phyloP scores from a whole-genome alignment of 2,113 vertebrate species.

The Cervus canadensis region DNA sequence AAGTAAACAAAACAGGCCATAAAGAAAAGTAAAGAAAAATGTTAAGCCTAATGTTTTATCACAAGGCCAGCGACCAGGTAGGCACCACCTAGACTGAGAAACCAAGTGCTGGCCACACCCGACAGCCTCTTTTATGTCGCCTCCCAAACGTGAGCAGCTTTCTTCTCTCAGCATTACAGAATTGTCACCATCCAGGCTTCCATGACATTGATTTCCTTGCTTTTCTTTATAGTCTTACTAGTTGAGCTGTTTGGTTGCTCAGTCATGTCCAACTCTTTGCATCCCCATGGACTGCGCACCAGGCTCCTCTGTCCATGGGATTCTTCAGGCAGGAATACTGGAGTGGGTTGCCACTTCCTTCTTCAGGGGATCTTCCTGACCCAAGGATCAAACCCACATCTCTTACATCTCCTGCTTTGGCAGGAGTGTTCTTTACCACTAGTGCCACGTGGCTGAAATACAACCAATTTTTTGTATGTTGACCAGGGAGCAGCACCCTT shows the following conservation, averaged over 20 bases:
- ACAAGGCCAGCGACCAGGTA: background rate
- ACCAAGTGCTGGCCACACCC: background rate
- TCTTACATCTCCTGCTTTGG: background rate
- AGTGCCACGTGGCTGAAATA: background rate
- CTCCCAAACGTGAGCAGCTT: background rate
- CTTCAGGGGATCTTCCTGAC: background rate
- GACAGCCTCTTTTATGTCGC: background rate
- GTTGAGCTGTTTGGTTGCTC: background rate
- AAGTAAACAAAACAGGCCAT: background rate
- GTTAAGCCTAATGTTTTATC: background rate
- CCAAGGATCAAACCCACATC: background rate
- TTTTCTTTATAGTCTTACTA: background rate
- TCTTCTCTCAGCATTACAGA: background rate
- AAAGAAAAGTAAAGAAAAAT: background rate
- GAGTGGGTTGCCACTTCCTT: background rate
- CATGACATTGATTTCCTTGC: background rate
- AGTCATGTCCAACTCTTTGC: background rate
- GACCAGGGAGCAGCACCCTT: background rate
- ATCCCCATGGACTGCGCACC: background rate
- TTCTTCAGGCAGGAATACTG: background rate
- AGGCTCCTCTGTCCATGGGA: background rate
- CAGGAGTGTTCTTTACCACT: background rate
- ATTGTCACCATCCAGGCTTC: background rate
- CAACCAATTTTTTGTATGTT: background rate
- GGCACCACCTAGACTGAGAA: background rate